Evolutionary conservation across 2,797 vertebrate species (phyloP).

Genomic region (Huso huso): DNA sequence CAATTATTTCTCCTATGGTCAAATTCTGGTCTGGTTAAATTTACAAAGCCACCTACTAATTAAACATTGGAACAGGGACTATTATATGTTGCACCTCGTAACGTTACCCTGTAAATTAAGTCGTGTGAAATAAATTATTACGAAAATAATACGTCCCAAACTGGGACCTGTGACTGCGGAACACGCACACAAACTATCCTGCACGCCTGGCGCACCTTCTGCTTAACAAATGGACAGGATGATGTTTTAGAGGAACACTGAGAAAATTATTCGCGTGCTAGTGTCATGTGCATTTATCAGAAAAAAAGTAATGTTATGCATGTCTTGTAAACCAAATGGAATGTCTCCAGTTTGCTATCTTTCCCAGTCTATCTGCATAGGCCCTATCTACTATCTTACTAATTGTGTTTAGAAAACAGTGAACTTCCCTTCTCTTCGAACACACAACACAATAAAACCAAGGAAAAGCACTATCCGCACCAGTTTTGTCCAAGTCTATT

Average conservation of each 20-base stretch:
- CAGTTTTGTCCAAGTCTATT: background rate
- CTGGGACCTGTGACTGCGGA: no score
- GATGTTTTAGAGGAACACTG: background rate
- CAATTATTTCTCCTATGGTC: no score
- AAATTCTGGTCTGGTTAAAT: no score
- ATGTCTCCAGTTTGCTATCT: slow-evolving; percentile 30
- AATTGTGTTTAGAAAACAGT: slow-evolving; percentile 64
- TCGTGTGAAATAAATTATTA: no score
- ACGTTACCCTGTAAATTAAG: no score
- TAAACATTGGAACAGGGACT: no score
- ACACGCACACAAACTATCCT: no score
- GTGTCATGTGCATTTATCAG: slow-evolving; percentile 21
- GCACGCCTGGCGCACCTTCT: no score
- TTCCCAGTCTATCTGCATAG: slow-evolving; percentile 25
- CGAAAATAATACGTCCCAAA: no score
- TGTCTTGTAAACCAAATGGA: slow-evolving; percentile 27
- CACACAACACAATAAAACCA: slow-evolving; percentile 37
- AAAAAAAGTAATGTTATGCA: slow-evolving; percentile 17
- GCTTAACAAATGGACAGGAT: no score
- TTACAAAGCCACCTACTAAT: no score
- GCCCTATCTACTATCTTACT: slow-evolving; percentile 46
- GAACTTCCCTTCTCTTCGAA: slow-evolving; percentile 45
- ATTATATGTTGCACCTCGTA: no score
- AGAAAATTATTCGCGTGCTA: background rate
- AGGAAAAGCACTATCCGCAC: slow-evolving; percentile 21